Conservation (phyloP, 30 jellyfish, hydroid and myxozoan genomes). For the Aurelia aurita region DNA sequence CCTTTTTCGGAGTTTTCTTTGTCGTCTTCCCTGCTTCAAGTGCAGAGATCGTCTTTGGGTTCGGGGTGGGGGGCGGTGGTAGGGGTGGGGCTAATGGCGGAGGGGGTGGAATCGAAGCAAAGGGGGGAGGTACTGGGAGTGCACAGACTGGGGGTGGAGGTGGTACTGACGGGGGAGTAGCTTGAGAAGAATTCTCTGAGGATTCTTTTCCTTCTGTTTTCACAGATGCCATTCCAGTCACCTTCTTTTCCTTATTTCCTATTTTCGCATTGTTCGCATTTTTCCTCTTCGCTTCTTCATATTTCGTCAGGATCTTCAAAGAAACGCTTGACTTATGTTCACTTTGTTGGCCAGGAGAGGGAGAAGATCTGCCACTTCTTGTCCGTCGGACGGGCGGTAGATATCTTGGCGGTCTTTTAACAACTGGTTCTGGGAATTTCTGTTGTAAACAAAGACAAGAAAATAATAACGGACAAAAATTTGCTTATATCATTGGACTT, state of each 20-base stretch:
- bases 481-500: background rate
- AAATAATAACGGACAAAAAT: background rate
- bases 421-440: constrained; percentile 83
- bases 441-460: constrained; percentile 7
- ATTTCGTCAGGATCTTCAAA: constrained; percentile 10
- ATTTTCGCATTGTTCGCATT: background rate
- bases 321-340: constrained; percentile 2
- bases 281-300: constrained; percentile 18
- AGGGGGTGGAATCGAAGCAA: constrained; percentile 67
- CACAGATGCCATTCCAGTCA: background rate
- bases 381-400: constrained; percentile 90
- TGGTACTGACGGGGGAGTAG: constrained; percentile 50
- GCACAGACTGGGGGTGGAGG: constrained; percentile 40
- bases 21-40: background rate
- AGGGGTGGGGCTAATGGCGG: constrained; percentile 75
- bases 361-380: constrained; percentile 60
- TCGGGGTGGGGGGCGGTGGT: constrained; percentile 63
- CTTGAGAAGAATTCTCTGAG: background rate
- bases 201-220: background rate
- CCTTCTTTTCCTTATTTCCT: background rate
- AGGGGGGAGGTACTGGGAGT: constrained; percentile 4
- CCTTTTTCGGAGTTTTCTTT: background rate
- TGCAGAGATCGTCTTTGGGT: background rate
- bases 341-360: constrained; percentile 6
- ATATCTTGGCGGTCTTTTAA: constrained; percentile 86